These are phyloP conservation scores for Hymenopus coronatus DNA, from an alignment of 2,888 invertebrate species.

Conservation along the genomic window DNA sequence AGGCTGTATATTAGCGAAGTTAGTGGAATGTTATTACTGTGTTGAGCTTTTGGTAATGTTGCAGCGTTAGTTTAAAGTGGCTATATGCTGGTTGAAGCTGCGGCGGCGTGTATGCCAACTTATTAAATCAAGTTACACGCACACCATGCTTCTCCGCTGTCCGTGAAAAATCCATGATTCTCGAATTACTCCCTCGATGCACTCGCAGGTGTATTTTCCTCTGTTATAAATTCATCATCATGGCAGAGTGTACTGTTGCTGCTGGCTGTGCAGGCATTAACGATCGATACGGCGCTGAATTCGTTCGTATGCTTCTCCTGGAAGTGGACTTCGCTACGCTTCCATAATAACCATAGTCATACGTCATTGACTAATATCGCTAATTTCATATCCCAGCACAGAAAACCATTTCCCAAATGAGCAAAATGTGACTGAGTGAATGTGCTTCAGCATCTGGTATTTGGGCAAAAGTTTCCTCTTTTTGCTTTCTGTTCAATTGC, in stretches of 20 bases:
- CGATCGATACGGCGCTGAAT: background rate
- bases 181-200: background rate
- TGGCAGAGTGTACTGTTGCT: background rate
- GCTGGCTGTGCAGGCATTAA: background rate
- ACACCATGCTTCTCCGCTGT: background rate
- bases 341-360: background rate
- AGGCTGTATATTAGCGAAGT: no score
- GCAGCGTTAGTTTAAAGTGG: no score
- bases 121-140: background rate
- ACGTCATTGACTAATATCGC: background rate
- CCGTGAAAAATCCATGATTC: background rate
- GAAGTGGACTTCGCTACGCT: background rate
- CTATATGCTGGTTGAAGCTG: background rate
- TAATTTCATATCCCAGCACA: background rate
- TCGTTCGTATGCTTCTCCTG: background rate
- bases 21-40: no score
- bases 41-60: no score
- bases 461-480: no score
- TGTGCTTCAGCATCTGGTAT: no score
- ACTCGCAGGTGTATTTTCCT: background rate
- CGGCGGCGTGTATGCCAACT: background rate
- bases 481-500: no score
- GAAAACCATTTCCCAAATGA: background rate
- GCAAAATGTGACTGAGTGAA: background rate
- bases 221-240: background rate